Base-by-base conservation (phyloP, 2,888 invertebrate species). In the Pediacus dermestoides region DNA sequence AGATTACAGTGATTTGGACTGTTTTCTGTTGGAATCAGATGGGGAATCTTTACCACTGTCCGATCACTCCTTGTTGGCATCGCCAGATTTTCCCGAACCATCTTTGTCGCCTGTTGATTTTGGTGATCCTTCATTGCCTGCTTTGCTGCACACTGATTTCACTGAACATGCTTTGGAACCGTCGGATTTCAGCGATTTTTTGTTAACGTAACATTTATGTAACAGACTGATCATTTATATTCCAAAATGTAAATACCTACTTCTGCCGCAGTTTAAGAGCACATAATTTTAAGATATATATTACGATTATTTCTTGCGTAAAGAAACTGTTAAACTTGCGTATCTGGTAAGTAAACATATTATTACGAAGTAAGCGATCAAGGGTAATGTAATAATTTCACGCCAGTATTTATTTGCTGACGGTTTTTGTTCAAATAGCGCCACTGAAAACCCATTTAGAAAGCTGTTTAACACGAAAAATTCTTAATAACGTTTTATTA, bases 61-160 rank as follows among this genome's bases (percentile, higher is more conserved):
- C 11, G 77, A 77, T 41, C 67, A 75, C 35, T 78, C 78, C 8
- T 65, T 76, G 42, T 52, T 71, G 44, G 72, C 74, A 2, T 67
- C 75, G 2, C 72, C 76, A 1, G 68, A 67, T 52, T 69, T 64
- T 50, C 68, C 64, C 16, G 69, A 68, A 23, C 73, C 78, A 38
- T 76, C 77, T 3, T 64, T 79, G 10, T 77, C 77, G 25, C 78
- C 78, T 1, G 78, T 78, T 51, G 75, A 79, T 55, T 68, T 68
- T 42, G 58, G 61, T 9, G 67, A 69, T 50, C 62, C 66, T 2
- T 61, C 61, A 14, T 52, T 68, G 23, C 66, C 68, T 14, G 57
- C 65, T 3, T 49, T 68, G 16, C 44, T 66, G 14, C 64, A 65
- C 34, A 62, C 68, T 11, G 68, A 67, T 48, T 68, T 68, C 47